A percentile compares a stretch with the other conserved stretches of the same genome.
phyloP scores from a whole-genome alignment of 2,888 invertebrate genomes.

The Nephrotoma flavescens region DNA sequence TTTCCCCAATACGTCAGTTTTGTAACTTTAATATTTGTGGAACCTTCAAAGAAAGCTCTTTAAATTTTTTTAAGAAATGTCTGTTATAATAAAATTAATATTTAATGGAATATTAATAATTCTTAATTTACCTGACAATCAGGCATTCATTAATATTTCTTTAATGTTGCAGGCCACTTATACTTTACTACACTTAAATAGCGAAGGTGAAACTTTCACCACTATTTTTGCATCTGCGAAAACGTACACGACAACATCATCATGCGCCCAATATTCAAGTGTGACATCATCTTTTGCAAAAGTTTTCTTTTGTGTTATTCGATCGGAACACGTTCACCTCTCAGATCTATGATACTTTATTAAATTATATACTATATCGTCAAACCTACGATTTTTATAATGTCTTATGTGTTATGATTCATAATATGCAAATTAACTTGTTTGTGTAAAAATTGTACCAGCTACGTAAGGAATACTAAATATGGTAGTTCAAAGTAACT shows the following conservation, averaged over 20 bases:
- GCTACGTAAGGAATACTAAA: not conserved
- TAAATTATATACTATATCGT: not conserved
- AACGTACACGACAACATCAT: not conserved
- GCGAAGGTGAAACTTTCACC: not conserved
- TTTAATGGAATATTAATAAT: too few species aligned
- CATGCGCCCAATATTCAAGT: not conserved
- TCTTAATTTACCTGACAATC: too few species aligned
- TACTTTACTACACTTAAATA: not conserved
- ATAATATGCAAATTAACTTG: not conserved
- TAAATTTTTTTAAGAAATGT: too few species aligned
- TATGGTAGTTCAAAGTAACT: not conserved
- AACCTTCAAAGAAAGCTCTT: too few species aligned
- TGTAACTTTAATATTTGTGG: too few species aligned
- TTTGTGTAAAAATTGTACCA: not conserved
- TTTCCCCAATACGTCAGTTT: too few species aligned
- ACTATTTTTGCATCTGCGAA: not conserved
- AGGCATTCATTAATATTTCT: not conserved
- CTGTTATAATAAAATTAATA: too few species aligned
- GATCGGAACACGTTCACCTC: not conserved
- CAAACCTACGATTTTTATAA: not conserved
- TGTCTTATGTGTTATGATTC: not conserved
- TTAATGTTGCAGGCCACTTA: not conserved
- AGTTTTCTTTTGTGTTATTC: not conserved
- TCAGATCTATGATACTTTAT: not conserved
- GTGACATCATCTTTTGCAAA: not conserved